Conservation (phyloP, 2,888 invertebrate genomes). For the Anodontia alba region DNA sequence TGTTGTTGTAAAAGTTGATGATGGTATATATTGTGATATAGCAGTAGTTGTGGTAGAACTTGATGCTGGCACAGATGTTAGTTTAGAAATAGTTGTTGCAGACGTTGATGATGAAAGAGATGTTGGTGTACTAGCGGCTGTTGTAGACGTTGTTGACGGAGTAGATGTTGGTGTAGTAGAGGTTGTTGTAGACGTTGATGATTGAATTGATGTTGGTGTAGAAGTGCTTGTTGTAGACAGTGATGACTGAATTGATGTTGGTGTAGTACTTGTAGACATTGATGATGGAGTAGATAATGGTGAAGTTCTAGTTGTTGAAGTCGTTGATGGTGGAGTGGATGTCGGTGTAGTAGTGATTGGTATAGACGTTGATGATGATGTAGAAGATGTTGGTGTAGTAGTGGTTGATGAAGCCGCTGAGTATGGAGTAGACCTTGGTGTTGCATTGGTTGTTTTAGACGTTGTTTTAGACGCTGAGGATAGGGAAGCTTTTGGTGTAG, state of each 20-base stretch:
- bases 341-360: not conserved
- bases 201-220: not conserved
- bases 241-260: not conserved
- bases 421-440: too few relatives aligned
- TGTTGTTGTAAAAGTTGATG: too few relatives aligned
- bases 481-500: not conserved
- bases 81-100: too few relatives aligned
- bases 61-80: not conserved
- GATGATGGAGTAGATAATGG: constrained; percentile 3
- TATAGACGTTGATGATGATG: too few relatives aligned
- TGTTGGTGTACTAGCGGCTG: not conserved
- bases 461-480: not conserved
- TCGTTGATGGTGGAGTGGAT: not conserved
- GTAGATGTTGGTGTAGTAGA: not conserved
- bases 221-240: not conserved
- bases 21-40: too few relatives aligned
- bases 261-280: constrained; percentile 11
- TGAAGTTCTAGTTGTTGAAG: not conserved
- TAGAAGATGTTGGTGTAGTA: too few relatives aligned
- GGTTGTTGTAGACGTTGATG: not conserved
- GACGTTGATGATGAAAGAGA: too few relatives aligned
- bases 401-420: too few relatives aligned
- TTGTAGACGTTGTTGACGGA: not conserved
- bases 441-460: not conserved
- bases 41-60: not conserved